Conservation (phyloP, 2,888 invertebrate species). For the Tenthredo livida region DNA sequence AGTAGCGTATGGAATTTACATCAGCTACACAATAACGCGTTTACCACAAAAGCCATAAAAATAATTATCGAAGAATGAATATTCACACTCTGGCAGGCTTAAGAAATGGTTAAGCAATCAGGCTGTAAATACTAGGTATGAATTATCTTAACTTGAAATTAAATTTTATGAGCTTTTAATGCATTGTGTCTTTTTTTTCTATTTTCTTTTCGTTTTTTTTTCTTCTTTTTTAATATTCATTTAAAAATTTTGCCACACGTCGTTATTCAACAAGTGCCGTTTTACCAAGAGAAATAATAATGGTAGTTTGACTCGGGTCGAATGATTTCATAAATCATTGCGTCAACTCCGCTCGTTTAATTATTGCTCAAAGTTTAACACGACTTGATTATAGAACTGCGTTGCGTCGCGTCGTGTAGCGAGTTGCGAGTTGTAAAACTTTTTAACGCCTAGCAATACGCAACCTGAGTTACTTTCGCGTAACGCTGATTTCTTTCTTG, state of each 20-base stretch:
- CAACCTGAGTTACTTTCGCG: slow-evolving; percentile 6
- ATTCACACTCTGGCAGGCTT: slow-evolving; percentile 7
- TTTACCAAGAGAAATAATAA: background rate
- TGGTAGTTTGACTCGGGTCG: background rate
- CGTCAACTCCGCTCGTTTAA: background rate
- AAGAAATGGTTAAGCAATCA: slow-evolving; percentile 23
- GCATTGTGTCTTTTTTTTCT: background rate
- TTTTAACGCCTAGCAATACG: slow-evolving; percentile 10
- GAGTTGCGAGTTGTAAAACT: background rate
- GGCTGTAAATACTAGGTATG: slow-evolving; percentile 14
- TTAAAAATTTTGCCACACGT: background rate
- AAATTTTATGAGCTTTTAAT: slow-evolving; percentile 10
- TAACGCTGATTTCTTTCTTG: slow-evolving; percentile 40
- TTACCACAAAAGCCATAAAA: slow-evolving; percentile 7
- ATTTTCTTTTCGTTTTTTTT: background rate
- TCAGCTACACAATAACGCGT: slow-evolving; percentile 21
- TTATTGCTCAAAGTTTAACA: background rate
- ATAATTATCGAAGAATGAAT: slow-evolving; percentile 21
- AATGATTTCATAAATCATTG: slow-evolving; percentile 28
- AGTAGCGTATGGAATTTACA: background rate
- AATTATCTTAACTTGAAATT: slow-evolving; percentile 19
- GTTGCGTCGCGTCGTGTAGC: no score
- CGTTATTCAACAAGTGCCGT: background rate
- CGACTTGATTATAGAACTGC: background rate
- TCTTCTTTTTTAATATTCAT: background rate